Conservation (phyloP, 2,888 invertebrate genomes). For the Phania funesta region DNA sequence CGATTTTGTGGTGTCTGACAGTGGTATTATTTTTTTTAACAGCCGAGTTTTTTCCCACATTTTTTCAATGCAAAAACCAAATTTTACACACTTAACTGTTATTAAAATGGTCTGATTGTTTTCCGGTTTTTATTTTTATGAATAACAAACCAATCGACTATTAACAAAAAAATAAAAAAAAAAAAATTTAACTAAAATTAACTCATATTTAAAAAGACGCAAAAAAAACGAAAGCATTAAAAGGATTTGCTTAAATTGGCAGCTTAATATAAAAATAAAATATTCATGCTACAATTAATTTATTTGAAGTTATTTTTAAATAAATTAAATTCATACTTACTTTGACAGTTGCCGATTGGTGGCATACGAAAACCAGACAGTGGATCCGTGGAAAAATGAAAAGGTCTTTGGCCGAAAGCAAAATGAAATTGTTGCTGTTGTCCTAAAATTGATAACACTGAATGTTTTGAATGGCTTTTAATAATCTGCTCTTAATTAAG, state of each 20-base stretch:
- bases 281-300: slow-evolving; percentile 30
- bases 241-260: slow-evolving; percentile 1
- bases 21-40: slow-evolving; percentile 58
- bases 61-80: slow-evolving; percentile 30
- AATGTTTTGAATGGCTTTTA: slow-evolving; percentile 81
- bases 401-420: slow-evolving; percentile 92
- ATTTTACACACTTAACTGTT: slow-evolving; percentile 49
- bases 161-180: background rate
- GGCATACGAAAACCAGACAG: slow-evolving; percentile 93
- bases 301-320: background rate
- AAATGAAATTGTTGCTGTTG: slow-evolving; percentile 98
- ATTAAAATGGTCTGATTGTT: slow-evolving; percentile 19
- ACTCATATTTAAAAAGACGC: background rate
- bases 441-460: slow-evolving; percentile 95
- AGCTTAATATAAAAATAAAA: slow-evolving; percentile 16
- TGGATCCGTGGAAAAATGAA: slow-evolving; percentile 93
- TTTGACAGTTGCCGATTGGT: slow-evolving; percentile 93
- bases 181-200: slow-evolving; percentile 23
- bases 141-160: slow-evolving; percentile 18
- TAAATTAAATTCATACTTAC: slow-evolving; percentile 83
- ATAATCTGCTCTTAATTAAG: slow-evolving; percentile 79
- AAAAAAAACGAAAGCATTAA: background rate
- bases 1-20: slow-evolving; percentile 67
- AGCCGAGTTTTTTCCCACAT: slow-evolving; percentile 14
- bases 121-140: slow-evolving; percentile 12